phyloP scores from a whole-genome alignment of 30 jellyfish, hydroid and myxozoan genomes.

The Hydractinia symbiolongicarpus region DNA sequence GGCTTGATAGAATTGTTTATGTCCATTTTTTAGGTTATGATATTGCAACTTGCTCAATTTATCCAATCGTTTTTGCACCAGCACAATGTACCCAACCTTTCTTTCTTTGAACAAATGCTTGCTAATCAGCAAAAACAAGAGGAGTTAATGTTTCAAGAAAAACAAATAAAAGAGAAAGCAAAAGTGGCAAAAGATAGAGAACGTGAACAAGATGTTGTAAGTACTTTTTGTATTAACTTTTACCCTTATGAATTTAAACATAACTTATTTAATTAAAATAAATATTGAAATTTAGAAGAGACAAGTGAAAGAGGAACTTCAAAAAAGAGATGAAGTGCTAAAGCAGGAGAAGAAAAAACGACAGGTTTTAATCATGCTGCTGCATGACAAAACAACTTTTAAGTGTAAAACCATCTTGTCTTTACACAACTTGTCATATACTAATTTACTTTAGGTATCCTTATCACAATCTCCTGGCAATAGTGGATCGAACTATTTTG shows the following conservation, averaged over 20 bases:
- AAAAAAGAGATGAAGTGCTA: conserved; percentile 62
- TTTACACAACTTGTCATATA: background rate
- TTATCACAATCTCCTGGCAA: background rate
- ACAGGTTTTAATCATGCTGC: conserved; percentile 22
- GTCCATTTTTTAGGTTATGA: conserved; percentile 57
- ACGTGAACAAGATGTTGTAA: conserved; percentile 71
- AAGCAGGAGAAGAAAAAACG: conserved; percentile 51
- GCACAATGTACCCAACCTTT: conserved; percentile 70
- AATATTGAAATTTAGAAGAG: conserved; percentile 26
- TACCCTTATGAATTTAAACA: background rate
- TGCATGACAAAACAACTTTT: background rate
- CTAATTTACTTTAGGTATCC: background rate
- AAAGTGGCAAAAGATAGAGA: conserved; percentile 74
- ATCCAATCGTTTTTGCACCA: conserved; percentile 77
- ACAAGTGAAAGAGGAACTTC: conserved; percentile 69
- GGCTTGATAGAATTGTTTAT: background rate
- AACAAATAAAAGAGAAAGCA: conserved; percentile 44
- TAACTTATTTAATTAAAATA: too few species aligned
- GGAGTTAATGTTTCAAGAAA: conserved; percentile 43
- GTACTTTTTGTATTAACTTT: background rate
- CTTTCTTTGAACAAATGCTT: conserved; percentile 86
- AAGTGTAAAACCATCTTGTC: background rate
- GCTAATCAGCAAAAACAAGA: conserved; percentile 55
- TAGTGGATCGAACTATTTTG: background rate
- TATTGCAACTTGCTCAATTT: conserved; percentile 74